Conservation (phyloP, 2,797 vertebrate genomes). For the Hipposideros larvatus region DNA sequence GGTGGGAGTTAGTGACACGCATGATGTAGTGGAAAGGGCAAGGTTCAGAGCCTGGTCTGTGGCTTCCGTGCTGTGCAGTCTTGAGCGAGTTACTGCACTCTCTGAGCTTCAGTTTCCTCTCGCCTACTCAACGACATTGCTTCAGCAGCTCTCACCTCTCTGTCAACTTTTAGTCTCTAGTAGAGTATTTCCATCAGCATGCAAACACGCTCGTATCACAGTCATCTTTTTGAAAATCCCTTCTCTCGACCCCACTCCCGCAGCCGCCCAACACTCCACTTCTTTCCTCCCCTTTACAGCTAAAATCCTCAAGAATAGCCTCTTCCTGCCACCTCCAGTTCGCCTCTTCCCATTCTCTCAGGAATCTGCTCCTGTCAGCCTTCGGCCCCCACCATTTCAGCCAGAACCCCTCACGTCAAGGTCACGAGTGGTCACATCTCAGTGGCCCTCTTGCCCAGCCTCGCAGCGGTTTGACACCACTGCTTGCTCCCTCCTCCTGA, state of each 20-base stretch:
- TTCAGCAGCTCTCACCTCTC: not conserved
- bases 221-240: not conserved
- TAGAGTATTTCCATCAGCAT: not conserved
- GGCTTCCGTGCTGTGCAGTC: not conserved
- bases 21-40: not conserved
- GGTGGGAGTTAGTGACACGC: not conserved
- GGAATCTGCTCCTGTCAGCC: not conserved
- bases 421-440: not conserved
- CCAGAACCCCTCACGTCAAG: not conserved
- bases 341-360: not conserved
- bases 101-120: not conserved
- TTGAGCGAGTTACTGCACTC: not conserved
- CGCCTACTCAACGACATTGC: not conserved
- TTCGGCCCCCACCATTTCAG: too few relatives aligned
- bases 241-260: not conserved
- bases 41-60: not conserved
- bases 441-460: not conserved
- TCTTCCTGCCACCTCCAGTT: too few relatives aligned
- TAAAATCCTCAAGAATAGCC: not conserved
- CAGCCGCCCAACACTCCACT: rapidly evolving
- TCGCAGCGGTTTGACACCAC: rapidly evolving
- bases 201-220: not conserved
- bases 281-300: too few relatives aligned
- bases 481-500: not conserved
- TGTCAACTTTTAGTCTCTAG: not conserved